phyloP scores from a whole-genome alignment of 2,888 invertebrate genomes.

The Drosophila colorata region DNA sequence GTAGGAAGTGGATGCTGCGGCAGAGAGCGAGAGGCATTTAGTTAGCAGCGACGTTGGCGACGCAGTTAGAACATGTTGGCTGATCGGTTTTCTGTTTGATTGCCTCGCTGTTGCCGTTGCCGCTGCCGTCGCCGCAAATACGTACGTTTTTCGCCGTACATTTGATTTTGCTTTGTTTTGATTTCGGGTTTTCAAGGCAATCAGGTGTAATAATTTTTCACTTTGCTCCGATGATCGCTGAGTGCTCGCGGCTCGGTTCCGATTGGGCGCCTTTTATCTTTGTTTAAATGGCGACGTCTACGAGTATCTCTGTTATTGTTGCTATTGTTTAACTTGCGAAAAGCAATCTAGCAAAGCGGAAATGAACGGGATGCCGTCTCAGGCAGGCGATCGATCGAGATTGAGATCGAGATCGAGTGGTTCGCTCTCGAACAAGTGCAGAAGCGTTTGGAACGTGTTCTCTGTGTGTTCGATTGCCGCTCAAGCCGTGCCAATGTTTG shows the following conservation, averaged over 20 bases:
- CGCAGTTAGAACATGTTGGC: conserved; percentile 75
- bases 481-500: conserved; percentile 16
- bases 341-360: conserved; percentile 67
- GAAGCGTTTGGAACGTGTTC: conserved; percentile 56
- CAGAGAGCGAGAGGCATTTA: conserved; percentile 33
- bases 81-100: conserved; percentile 65
- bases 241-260: conserved; percentile 56
- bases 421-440: conserved; percentile 72
- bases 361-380: conserved; percentile 64
- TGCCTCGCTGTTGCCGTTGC: conserved; percentile 32
- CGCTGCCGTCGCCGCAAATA: conserved; percentile 52
- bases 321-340: conserved; percentile 35
- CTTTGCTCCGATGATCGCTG: conserved; percentile 39
- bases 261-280: conserved; percentile 71
- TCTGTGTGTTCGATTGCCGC: conserved; percentile 48
- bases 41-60: conserved; percentile 40
- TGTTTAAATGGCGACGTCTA: conserved; percentile 40
- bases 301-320: conserved; percentile 41
- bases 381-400: conserved; percentile 26
- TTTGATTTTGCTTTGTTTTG: conserved; percentile 72
- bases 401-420: conserved; percentile 43
- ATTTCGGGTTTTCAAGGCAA: conserved; percentile 75
- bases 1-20: conserved; percentile 54
- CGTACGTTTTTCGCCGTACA: conserved; percentile 51
- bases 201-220: conserved; percentile 73